phyloP scores from a whole-genome alignment of 2,113 vertebrate species.

The Pyxicephalus adspersus region DNA sequence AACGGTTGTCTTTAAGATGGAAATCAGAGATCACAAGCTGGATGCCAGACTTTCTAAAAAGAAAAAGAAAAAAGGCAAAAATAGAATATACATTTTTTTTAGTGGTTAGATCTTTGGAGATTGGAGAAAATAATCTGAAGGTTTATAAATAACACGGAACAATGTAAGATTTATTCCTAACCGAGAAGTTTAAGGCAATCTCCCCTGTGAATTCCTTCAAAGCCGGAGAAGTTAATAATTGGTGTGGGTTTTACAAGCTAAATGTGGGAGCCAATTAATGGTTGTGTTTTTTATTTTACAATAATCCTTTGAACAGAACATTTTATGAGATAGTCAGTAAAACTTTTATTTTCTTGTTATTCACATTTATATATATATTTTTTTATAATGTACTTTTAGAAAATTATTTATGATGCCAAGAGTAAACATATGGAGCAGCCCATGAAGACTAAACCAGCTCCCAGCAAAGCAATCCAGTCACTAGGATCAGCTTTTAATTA shows the following conservation, averaged over 20 bases:
- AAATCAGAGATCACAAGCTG: not conserved
- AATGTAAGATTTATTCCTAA: fast-evolving
- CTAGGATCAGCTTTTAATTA: no score
- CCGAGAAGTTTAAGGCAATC: fast-evolving
- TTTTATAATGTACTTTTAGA: no score
- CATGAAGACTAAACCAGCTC: no score
- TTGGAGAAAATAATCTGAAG: not conserved
- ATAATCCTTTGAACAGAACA: no score
- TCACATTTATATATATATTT: no score
- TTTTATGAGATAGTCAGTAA: no score
- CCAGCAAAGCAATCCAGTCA: no score
- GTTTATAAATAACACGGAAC: fast-evolving
- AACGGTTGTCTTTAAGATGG: conserved; percentile 36
- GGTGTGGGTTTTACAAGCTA: not conserved
- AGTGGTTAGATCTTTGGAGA: not conserved
- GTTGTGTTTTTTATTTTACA: not conserved
- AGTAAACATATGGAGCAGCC: no score
- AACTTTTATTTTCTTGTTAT: no score
- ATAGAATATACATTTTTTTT: no score
- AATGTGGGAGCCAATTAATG: not conserved
- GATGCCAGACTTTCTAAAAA: not conserved
- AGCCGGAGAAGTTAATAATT: not conserved
- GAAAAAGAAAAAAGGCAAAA: not conserved
- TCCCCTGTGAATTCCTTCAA: not conserved
- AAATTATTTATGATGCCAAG: no score